Conservation (phyloP, 2,797 vertebrate genomes). For the Channa striata region DNA sequence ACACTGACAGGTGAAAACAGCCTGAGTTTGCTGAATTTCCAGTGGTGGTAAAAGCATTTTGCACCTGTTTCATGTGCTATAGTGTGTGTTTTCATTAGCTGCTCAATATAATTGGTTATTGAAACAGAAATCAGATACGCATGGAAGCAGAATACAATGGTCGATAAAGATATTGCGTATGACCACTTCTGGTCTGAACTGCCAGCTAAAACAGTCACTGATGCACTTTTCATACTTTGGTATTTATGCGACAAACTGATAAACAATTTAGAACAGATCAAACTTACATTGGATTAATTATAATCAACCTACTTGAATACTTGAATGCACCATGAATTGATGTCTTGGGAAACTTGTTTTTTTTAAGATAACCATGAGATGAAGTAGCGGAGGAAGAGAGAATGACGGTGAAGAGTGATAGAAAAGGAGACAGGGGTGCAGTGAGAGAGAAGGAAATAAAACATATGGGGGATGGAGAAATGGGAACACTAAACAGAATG, state of each 20-base stretch:
- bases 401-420: slow-evolving; percentile 53
- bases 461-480: slow-evolving; percentile 39
- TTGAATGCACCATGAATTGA: slow-evolving; percentile 59
- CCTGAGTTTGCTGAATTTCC: neutral
- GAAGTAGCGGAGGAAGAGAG: slow-evolving; percentile 37
- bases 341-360: slow-evolving; percentile 21
- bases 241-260: slow-evolving; percentile 11
- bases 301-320: slow-evolving; percentile 57
- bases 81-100: slow-evolving; percentile 22
- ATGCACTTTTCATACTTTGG: slow-evolving; percentile 9
- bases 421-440: slow-evolving; percentile 24
- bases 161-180: neutral
- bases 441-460: slow-evolving; percentile 34
- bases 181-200: slow-evolving; percentile 13
- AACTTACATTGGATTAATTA: slow-evolving; percentile 44
- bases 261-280: slow-evolving; percentile 24
- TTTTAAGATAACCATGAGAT: slow-evolving; percentile 57
- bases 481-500: slow-evolving; percentile 25
- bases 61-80: slow-evolving; percentile 27
- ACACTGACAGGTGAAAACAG: slow-evolving; percentile 33
- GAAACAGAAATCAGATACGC: slow-evolving; percentile 9
- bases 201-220: too few relatives aligned
- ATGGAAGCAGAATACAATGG: slow-evolving; percentile 32
- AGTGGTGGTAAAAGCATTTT: slow-evolving; percentile 9
- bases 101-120: slow-evolving; percentile 20